Evolutionary conservation across 1,140 invertebrate species (phyloP), one percentile per base, ranked within the genome.

Genomic region (Goniozus legneri): DNA sequence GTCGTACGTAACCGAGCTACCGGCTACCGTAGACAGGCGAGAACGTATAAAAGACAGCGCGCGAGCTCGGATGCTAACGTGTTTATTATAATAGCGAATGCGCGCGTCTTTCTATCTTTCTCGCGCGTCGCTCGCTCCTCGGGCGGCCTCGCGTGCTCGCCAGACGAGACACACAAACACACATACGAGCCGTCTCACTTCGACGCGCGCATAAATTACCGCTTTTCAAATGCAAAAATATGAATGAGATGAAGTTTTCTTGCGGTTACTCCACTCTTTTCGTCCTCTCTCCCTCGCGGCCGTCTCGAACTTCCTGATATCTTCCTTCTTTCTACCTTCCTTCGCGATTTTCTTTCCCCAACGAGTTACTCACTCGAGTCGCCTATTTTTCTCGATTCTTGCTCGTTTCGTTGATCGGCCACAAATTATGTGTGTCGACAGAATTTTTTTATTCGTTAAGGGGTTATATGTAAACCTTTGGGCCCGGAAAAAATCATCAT

Each of bases 1-100:
- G n/a, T n/a, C n/a, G n/a, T n/a, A n/a, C n/a, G 24, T 27, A 6
- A 27, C 24, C 4, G 4, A 6, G 4, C 24, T 27, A 27, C 24
- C 10, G 24, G 40, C 56, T 14, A 31, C 21, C 27, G 21, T 21
- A 40, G 14, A 37, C 47, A n/a, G 27, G 34, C 54, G 58, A 61
- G 53, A 56, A 62, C 56, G 58, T 56, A 60, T 62, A 62, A 64
- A 67, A 62, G 63, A 60, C 63, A 54, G 52, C 52, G 56, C n/a
- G n/a, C n/a, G n/a, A n/a, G n/a, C 58, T 65, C 51, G 64, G 62
- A 67, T 67, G 61, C 61, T 59, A 68, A 68, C 65, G 48, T 67
- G 64, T 67, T 62, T 62, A 68, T 69, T 69, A 67, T 62, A 65
- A 68, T 59, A 56, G 48, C 57, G 50, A 50, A 43, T 50, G 42